phyloP scores from a whole-genome alignment of 2,113 vertebrate genomes.

The Marmota flaviventris region DNA sequence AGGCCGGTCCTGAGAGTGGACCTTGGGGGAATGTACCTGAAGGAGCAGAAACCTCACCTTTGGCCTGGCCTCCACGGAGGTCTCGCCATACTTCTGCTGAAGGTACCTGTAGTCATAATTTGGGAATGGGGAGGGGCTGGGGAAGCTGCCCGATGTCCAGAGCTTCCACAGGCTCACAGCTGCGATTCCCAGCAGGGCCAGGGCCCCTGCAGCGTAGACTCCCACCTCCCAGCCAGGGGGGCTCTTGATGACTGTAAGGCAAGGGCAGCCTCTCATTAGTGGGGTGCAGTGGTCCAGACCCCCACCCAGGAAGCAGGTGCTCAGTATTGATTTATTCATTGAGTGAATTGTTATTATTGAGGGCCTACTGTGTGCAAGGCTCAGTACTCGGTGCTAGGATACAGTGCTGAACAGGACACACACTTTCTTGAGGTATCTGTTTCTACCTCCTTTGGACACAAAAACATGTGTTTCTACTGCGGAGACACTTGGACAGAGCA shows the following conservation, averaged over 20 bases:
- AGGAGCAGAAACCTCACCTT: conserved; percentile 89
- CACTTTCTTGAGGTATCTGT: background rate
- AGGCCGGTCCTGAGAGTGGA: background rate
- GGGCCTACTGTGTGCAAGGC: background rate
- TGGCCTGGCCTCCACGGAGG: conserved; percentile 87
- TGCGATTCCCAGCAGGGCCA: conserved; percentile 92
- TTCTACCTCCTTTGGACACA: background rate
- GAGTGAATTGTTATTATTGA: background rate
- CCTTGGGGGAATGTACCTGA: rapidly evolving
- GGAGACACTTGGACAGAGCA: background rate
- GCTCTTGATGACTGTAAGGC: conserved; percentile 90
- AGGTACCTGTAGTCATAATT: conserved; percentile 98
- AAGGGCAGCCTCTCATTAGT: conserved; percentile 43
- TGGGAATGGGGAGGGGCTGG: conserved; percentile 96
- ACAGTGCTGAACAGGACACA: background rate
- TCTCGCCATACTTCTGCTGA: conserved; percentile 96
- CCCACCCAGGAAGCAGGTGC: background rate
- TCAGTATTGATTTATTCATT: background rate
- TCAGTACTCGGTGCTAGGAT: background rate
- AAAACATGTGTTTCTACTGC: background rate
- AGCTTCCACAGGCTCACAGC: conserved; percentile 97
- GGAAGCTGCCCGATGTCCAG: conserved; percentile 96
- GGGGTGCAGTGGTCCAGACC: background rate
- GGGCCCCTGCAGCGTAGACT: conserved; percentile 93
- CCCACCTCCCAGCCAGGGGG: conserved; percentile 96